Conservation (phyloP, 2,888 invertebrate species). For the Cryptophagus acutangulus region DNA sequence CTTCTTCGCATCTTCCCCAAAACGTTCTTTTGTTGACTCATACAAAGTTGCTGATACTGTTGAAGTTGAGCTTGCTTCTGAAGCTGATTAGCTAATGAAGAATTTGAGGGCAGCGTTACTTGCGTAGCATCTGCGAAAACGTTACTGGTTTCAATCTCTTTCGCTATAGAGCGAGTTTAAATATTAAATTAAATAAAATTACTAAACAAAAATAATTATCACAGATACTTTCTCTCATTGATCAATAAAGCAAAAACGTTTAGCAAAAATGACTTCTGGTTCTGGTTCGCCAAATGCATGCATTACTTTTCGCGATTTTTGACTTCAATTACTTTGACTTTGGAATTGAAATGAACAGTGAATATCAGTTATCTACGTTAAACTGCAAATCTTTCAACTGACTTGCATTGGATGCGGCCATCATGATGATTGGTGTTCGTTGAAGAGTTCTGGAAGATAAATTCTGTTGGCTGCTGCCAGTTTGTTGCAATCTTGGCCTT, state of each 20-base stretch:
- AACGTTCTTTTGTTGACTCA: conserved; percentile 39
- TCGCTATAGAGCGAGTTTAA: too few species aligned
- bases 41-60: conserved; percentile 42
- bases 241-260: conserved; percentile 1
- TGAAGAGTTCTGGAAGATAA: conserved; percentile 40
- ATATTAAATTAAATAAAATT: too few species aligned
- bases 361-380: conserved; percentile 39
- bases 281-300: neutral
- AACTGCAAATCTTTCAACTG: conserved; percentile 39
- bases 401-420: conserved; percentile 46
- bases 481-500: conserved; percentile 38
- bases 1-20: conserved; percentile 42
- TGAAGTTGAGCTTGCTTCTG: conserved; percentile 44
- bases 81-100: conserved; percentile 36
- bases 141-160: conserved; percentile 24
- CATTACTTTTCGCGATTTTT: neutral
- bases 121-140: conserved; percentile 38
- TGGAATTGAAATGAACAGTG: neutral
- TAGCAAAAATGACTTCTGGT: neutral
- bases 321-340: conserved; percentile 1
- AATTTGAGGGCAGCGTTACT: conserved; percentile 35
- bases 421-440: conserved; percentile 46
- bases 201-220: conserved; percentile 25
- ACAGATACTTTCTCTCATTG: conserved; percentile 24
- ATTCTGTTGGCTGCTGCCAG: conserved; percentile 30